A percentile compares a stretch with the other conserved stretches of the same genome.
These are phyloP conservation scores for Sebastes glaucus DNA, from an alignment of 2,797 vertebrate species.

Conservation along the genomic window DNA sequence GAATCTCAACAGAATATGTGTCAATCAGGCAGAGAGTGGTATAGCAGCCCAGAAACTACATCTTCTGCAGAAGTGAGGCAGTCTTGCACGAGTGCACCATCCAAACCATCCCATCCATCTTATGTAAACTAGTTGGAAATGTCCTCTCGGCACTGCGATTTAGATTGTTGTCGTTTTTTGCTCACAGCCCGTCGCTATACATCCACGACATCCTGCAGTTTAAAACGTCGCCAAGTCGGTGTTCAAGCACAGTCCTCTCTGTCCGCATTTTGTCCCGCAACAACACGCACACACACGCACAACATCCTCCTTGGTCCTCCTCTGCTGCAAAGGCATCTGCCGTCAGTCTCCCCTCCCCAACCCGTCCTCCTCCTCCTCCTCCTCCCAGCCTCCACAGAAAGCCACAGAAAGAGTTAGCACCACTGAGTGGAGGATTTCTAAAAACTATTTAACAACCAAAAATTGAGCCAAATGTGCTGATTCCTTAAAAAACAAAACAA, in stretches of 20 bases:
- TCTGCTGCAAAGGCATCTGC: slow-evolving; percentile 77
- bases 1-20: background rate
- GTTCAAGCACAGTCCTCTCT: slow-evolving; percentile 6
- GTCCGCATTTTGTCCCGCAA: slow-evolving; percentile 50
- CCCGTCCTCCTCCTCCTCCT: background rate
- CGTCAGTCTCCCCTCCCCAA: background rate
- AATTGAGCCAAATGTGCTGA: background rate
- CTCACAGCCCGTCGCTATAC: background rate
- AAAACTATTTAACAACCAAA: background rate
- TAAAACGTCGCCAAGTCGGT: background rate
- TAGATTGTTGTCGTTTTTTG: background rate
- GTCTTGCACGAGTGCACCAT: slow-evolving; percentile 15
- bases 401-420: background rate
- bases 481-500: too few relatives aligned
- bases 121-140: slow-evolving; percentile 6
- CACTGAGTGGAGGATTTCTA: background rate
- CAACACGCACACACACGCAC: background rate
- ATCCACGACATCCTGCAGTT: background rate
- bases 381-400: background rate
- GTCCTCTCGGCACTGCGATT: background rate
- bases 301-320: slow-evolving; percentile 55
- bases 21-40: background rate
- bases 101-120: slow-evolving; percentile 18
- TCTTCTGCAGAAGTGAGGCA: background rate
- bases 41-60: background rate